Conservation (phyloP, 2,113 vertebrate species). For the Centropus unirufus region DNA sequence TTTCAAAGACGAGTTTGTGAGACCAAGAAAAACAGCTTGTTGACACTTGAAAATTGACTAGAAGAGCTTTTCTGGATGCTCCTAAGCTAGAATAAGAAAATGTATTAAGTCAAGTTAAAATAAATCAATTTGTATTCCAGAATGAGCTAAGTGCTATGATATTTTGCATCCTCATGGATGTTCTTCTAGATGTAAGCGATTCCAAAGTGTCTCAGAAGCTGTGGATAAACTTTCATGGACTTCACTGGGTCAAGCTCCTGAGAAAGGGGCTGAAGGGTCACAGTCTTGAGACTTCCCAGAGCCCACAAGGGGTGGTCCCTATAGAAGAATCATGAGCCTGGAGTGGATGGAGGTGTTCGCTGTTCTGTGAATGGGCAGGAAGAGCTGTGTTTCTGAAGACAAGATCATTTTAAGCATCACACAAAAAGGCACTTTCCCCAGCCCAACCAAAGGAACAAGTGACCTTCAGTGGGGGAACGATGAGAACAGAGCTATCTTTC, state of each 20-base stretch:
- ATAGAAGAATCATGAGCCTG: background rate
- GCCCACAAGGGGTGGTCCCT: background rate
- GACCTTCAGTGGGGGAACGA: background rate
- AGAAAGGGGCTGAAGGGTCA: background rate
- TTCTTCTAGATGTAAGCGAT: background rate
- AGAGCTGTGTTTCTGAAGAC: background rate
- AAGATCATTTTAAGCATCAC: background rate
- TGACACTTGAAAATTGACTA: conserved; percentile 61
- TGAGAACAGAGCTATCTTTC: too few species aligned
- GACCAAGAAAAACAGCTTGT: conserved; percentile 65
- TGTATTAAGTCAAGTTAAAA: conserved; percentile 47
- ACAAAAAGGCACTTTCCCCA: background rate
- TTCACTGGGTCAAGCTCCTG: background rate
- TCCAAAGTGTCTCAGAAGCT: background rate
- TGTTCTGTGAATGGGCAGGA: background rate
- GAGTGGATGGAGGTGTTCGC: background rate
- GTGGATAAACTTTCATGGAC: background rate
- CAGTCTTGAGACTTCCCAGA: background rate
- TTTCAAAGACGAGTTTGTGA: conserved; percentile 56
- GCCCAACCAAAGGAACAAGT: background rate
- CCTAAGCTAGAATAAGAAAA: conserved; percentile 41
- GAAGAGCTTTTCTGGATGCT: conserved; percentile 44
- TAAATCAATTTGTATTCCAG: background rate
- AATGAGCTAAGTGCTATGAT: background rate
- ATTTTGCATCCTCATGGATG: background rate